Base-by-base conservation (phyloP, 2,113 vertebrate species). In the Pomatostomus ruficeps region DNA sequence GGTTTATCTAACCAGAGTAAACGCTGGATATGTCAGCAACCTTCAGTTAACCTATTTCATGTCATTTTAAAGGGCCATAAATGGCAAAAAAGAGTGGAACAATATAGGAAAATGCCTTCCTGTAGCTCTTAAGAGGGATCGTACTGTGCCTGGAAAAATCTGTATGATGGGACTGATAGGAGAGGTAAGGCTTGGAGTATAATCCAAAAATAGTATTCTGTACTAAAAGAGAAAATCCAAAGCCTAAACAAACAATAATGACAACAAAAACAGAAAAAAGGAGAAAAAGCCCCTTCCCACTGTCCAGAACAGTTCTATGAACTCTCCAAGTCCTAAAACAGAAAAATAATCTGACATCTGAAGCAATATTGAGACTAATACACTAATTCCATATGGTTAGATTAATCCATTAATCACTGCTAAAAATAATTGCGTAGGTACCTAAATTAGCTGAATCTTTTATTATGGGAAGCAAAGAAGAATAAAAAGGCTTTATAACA, bases 341-440 rank as follows among this genome's bases (percentile, higher is more conserved):
- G 74, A 75, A 94, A 91, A 79, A 58, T 73, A 80, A 86, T 86
- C 67, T 70, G 83, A 92, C 83, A 89, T 89, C 58, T 68, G 57
- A 89, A 81, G 36, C 52, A 25, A 45, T 89, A 94, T 93, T 93
- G 74, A 94, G 81, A 93, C 90, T 93, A 94, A 96, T 91, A 85
- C 0, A 0, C 43, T 93, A 89, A 93, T 94, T 91, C 74, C 31
- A 59, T 78, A 78, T 68, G 35, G 66, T 85, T 85, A 82, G 81
- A 93, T 91, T 83, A 88, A 91, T 88, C 83, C 82, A 93, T 96
- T 89, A 94, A 94, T 93, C 90, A 96, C 66, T 86, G 68, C 70
- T 94, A 73, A 90, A 81, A 96, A 80, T 93, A 88, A 84, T 83
- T 91, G 68, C 49, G 17, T 65, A 19, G 65, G 55, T 54, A 70